Conservation (phyloP, 2,888 invertebrate genomes). For the Ganaspis brasiliensis region DNA sequence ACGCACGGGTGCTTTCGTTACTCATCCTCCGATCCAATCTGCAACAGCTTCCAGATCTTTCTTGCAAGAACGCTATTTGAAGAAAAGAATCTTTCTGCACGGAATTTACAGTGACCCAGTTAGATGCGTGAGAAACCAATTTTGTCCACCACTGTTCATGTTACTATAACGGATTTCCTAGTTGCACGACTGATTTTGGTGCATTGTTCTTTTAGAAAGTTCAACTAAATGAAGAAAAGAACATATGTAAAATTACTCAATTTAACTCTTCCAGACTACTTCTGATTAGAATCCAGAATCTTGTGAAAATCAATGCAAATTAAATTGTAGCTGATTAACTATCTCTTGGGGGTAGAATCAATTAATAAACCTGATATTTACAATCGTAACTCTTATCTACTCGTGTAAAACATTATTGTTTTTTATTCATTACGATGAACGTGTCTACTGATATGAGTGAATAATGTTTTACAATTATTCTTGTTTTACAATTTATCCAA, state of each 20-base stretch:
- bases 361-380: no score
- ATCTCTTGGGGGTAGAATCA: no score
- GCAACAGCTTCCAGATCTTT: slow-evolving; percentile 55
- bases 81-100: slow-evolving; percentile 47
- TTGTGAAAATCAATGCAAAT: no score
- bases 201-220: slow-evolving; percentile 7
- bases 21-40: slow-evolving; percentile 54
- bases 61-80: slow-evolving; percentile 46
- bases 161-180: slow-evolving; percentile 8
- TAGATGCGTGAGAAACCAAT: slow-evolving; percentile 42
- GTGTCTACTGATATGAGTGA: no score
- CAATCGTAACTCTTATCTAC: no score
- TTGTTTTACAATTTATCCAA: no score
- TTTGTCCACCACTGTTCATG: slow-evolving; percentile 12
- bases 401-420: no score
- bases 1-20: slow-evolving; percentile 53
- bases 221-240: not conserved
- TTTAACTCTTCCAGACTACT: not conserved
- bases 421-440: no score
- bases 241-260: not conserved
- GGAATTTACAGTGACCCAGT: slow-evolving; percentile 34
- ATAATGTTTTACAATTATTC: no score
- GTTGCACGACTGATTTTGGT: slow-evolving; percentile 37
- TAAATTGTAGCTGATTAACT: no score
- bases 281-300: not conserved